These are phyloP conservation scores for Xestia ashworthii DNA, from an alignment of 2,888 invertebrate genomes.

Conservation along the genomic window DNA sequence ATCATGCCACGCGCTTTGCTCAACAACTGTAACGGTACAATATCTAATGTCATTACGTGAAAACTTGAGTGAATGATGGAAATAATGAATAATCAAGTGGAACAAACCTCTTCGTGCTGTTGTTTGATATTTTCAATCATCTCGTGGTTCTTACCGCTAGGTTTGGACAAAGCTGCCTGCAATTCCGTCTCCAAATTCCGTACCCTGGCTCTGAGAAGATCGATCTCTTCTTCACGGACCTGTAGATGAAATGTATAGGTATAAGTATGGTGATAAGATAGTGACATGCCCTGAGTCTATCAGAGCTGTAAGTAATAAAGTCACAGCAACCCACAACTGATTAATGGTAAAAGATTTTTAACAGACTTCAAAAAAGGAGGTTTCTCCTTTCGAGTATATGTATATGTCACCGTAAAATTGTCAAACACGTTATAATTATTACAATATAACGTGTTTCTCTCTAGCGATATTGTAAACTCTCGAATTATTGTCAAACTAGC, in stretches of 20 bases:
- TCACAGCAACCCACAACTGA: neutral
- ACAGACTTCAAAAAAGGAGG: too few relatives aligned
- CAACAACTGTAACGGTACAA: constrained; percentile 86
- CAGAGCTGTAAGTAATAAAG: neutral
- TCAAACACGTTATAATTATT: too few relatives aligned
- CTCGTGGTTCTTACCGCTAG: constrained; percentile 87
- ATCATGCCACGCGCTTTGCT: constrained; percentile 93
- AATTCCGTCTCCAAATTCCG: constrained; percentile 87
- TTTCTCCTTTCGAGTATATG: too few relatives aligned
- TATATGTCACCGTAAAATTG: too few relatives aligned
- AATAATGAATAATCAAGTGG: neutral
- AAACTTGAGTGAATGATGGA: neutral
- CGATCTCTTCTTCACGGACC: constrained; percentile 90
- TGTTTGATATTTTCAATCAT: constrained; percentile 88
- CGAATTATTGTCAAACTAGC: too few relatives aligned
- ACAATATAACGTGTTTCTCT: too few relatives aligned
- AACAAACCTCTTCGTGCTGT: constrained; percentile 86
- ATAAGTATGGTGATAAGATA: neutral
- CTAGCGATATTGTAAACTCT: too few relatives aligned
- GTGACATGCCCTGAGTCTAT: neutral
- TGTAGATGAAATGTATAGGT: constrained; percentile 59
- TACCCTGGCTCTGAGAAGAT: constrained; percentile 87
- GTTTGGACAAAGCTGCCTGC: constrained; percentile 86
- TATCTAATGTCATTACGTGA: neutral
- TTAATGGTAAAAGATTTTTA: neutral